phyloP scores from a whole-genome alignment of 2,888 invertebrate species.

The Geotrupes spiniger region DNA sequence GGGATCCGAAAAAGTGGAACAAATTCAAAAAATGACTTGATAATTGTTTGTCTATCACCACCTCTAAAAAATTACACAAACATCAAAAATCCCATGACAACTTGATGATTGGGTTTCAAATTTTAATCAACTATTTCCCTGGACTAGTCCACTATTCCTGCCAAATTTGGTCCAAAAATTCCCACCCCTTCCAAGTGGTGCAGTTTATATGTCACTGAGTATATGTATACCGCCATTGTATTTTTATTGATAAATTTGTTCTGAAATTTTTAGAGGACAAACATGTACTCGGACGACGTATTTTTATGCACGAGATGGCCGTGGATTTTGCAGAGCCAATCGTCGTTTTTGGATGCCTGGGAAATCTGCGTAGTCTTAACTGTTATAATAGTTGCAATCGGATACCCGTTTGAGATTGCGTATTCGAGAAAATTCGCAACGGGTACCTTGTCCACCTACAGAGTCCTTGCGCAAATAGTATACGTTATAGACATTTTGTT shows the following conservation, averaged over 20 bases:
- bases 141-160: too few species aligned
- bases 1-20: too few species aligned
- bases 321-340: conserved; percentile 28
- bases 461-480: conserved; percentile 14
- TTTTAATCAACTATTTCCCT: too few species aligned
- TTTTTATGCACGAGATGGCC: conserved; percentile 31
- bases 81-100: too few species aligned
- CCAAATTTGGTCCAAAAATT: too few species aligned
- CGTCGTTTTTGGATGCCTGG: conserved; percentile 27
- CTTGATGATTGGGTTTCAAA: too few species aligned
- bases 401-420: conserved; percentile 22
- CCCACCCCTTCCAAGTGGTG: too few species aligned
- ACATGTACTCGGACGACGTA: conserved; percentile 27
- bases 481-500: conserved; percentile 24
- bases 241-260: background rate
- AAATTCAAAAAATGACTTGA: too few species aligned
- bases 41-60: too few species aligned
- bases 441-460: conserved; percentile 5
- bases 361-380: conserved; percentile 25
- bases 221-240: too few species aligned
- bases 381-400: conserved; percentile 16
- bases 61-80: too few species aligned
- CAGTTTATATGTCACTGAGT: too few species aligned
- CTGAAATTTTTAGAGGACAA: conserved; percentile 14
- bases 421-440: conserved; percentile 15